Evolutionary conservation across 2,888 invertebrate species (phyloP).

Genomic region (Drosophila meridionalis): DNA sequence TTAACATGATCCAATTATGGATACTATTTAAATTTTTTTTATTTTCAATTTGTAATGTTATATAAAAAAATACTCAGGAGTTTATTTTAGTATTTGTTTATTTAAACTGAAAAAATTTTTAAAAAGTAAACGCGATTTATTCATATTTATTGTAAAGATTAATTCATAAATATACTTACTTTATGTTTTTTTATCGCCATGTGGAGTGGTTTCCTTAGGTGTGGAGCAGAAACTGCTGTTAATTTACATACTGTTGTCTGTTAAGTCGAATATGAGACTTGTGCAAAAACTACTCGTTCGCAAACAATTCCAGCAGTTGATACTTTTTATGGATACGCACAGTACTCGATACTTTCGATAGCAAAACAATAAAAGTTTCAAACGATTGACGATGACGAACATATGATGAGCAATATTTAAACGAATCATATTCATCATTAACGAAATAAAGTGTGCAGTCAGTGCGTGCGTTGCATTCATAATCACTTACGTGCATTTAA

Average conservation of each 20-base stretch:
- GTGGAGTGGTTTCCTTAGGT: constrained; percentile 11
- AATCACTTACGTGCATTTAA: constrained; percentile 19
- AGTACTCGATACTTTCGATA: constrained; percentile 57
- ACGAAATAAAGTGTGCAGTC: constrained; percentile 14
- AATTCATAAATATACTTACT: neutral
- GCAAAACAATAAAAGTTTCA: constrained; percentile 57
- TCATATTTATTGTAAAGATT: neutral
- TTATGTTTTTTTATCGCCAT: neutral
- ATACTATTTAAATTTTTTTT: too few species aligned
- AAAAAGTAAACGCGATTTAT: neutral
- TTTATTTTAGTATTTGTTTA: too few species aligned
- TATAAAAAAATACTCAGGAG: too few species aligned
- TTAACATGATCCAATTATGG: too few species aligned
- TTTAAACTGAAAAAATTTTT: neutral
- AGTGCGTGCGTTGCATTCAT: constrained; percentile 16
- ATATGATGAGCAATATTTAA: constrained; percentile 49
- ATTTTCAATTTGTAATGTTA: too few species aligned
- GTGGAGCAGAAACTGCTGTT: constrained; percentile 22
- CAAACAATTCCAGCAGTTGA: neutral
- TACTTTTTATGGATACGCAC: constrained; percentile 2
- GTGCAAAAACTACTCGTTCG: neutral
- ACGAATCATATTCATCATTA: constrained; percentile 40
- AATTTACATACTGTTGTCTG: neutral
- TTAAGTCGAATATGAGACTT: neutral
- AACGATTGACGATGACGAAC: constrained; percentile 61